These are phyloP conservation scores for Nothobranchius kuhntae DNA, from an alignment of 2,113 vertebrate genomes.

Conservation along the genomic window DNA sequence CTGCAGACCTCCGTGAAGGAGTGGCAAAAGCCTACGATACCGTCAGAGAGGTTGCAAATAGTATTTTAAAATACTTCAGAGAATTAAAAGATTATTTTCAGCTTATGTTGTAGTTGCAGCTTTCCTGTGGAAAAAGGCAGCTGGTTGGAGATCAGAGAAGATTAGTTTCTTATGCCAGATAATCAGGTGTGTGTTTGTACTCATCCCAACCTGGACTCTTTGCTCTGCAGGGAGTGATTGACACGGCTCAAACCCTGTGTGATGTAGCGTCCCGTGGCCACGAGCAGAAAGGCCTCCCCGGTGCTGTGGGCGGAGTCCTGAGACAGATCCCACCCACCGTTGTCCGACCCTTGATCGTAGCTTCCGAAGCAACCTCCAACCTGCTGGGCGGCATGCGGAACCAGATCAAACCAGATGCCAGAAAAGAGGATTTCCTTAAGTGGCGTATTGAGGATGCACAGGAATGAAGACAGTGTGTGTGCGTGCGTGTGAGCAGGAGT, in stretches of 20 bases:
- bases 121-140: neutral
- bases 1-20: constrained; percentile 89
- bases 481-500: constrained; percentile 20
- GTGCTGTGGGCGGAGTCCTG: constrained; percentile 90
- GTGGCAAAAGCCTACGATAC: constrained; percentile 92
- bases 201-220: neutral
- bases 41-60: constrained; percentile 83
- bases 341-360: constrained; percentile 89
- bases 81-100: too few relatives aligned
- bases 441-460: constrained; percentile 81
- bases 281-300: constrained; percentile 91
- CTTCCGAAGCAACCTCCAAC: constrained; percentile 90
- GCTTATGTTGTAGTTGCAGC: neutral
- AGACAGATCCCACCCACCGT: constrained; percentile 93
- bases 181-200: neutral
- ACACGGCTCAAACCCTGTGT: constrained; percentile 90
- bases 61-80: too few relatives aligned
- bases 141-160: too few relatives aligned
- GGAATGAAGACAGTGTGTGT: constrained; percentile 73
- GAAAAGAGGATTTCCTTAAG: constrained; percentile 80
- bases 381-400: constrained; percentile 90
- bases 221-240: constrained; percentile 84
- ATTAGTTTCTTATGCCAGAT: neutral
- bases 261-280: constrained; percentile 89
- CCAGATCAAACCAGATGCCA: constrained; percentile 80